phyloP scores from a whole-genome alignment of 2,113 vertebrate genomes.

The Actinemys pallida region DNA sequence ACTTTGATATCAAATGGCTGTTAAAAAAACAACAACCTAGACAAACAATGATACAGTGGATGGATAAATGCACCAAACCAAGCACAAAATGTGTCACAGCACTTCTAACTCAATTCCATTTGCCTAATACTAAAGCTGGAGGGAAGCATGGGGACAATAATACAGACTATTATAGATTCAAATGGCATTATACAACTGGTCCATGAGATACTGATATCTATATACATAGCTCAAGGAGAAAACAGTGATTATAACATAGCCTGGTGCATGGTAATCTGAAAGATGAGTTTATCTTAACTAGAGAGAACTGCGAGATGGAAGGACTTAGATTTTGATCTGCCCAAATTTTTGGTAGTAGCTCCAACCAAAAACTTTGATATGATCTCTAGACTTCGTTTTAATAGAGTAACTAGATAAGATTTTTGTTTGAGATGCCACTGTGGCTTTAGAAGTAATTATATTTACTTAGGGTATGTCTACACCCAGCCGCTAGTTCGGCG shows the following conservation, averaged over 20 bases:
- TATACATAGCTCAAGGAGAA: not conserved
- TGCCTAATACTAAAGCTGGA: fast-evolving
- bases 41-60: not conserved
- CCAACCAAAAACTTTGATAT: not conserved
- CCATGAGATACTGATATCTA: fast-evolving
- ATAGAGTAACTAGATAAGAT: not conserved
- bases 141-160: not conserved
- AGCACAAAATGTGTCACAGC: fast-evolving
- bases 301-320: not conserved
- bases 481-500: no score
- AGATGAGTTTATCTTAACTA: not conserved
- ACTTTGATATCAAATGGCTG: not conserved
- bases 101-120: not conserved
- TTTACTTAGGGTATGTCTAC: not conserved
- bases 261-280: not conserved
- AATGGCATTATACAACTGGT: fast-evolving
- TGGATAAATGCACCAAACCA: not conserved
- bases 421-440: not conserved
- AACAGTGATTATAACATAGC: not conserved
- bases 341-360: not conserved
- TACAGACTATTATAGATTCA: not conserved
- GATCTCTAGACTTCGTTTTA: constrained; percentile 3
- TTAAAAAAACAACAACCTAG: not conserved
- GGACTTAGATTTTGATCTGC: not conserved
- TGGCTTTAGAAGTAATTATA: not conserved